Evolutionary conservation across 1,140 invertebrate species (phyloP), one percentile per base, ranked within the genome.

Genomic region (Drosophila setifemur): DNA sequence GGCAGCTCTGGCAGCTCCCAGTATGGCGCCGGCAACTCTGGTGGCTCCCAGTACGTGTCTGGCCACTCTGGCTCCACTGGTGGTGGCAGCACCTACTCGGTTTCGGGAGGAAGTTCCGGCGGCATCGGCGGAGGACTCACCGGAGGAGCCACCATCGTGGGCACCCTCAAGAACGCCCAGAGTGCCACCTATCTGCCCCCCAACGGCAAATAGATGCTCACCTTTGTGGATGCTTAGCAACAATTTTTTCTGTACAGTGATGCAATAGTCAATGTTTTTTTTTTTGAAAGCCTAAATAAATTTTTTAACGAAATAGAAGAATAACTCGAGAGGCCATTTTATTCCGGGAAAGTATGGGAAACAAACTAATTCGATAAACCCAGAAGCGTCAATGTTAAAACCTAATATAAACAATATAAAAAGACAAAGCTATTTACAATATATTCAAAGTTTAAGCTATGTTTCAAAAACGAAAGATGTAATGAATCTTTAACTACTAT

Each of bases 131-230:
- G n/a, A n/a, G n/a, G n/a, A 25, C 9, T 31, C 18, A 6, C 29
- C 3, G 60, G 60, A 7, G 40, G 50, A 19, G 37, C 11, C 19
- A 21, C 18, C 29, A 16, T 53, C 18, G 25, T 54, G 23, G 45
- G 39, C 37, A 53, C n/a, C 44, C 68, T 70, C 47, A 78, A 63
- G 48, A 43, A 21, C 6, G 54, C 55, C 31, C 74, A 85, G 43
- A 76, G 61, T 35, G 57, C 81, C 31, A 86, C 67, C 29, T 85
- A 85, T 19, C 48, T 85, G 61, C 81, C 81, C 12, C 81, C 71
- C 28, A 53, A 35, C 8, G 73, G 81, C 66, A 73, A 81, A 12
- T 85, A 85, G 48, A 19, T 31, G 45, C 11, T 9, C 19, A 50
- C n/a, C 28, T 18, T 7, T 0, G 14, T 45, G 16, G 35, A 40